phyloP scores from a whole-genome alignment of 2,797 vertebrate genomes.

The Dryobates pubescens region DNA sequence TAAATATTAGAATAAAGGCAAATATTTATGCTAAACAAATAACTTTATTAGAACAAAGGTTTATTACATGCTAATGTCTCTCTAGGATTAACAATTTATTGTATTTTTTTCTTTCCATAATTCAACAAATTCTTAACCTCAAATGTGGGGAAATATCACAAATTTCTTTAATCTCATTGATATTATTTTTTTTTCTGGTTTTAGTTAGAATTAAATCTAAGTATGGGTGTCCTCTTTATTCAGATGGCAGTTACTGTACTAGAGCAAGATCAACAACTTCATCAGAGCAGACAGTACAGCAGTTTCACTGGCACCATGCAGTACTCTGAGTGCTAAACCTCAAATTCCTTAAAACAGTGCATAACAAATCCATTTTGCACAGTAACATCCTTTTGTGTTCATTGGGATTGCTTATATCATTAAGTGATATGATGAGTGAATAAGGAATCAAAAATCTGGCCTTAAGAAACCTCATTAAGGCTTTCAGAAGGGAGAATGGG shows the following conservation, averaged over 20 bases:
- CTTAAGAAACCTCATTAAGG: not conserved
- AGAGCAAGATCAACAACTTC: not conserved
- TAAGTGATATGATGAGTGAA: not conserved
- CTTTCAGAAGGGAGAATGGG: not conserved
- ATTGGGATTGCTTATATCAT: not conserved
- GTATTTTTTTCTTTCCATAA: constrained; percentile 8
- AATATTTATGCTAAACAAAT: not conserved
- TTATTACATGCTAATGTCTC: not conserved
- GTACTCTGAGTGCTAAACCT: not conserved
- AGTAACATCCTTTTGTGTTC: not conserved
- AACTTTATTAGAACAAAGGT: not conserved
- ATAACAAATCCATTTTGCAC: not conserved
- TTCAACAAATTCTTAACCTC: not conserved
- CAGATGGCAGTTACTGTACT: not conserved
- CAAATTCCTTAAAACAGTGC: not conserved
- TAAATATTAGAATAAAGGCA: not conserved
- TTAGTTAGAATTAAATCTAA: not conserved
- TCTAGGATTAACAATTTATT: not conserved
- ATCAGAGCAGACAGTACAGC: not conserved
- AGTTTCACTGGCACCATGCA: not conserved
- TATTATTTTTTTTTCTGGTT: not conserved
- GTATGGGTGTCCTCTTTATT: not conserved
- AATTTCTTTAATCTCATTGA: not conserved
- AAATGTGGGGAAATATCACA: not conserved
- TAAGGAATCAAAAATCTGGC: not conserved